Percentiles rank a stretch among this genome's conserved stretches.
These are phyloP conservation scores for Chaetops frenatus DNA, from an alignment of 2,113 vertebrate species.

Conservation along the genomic window DNA sequence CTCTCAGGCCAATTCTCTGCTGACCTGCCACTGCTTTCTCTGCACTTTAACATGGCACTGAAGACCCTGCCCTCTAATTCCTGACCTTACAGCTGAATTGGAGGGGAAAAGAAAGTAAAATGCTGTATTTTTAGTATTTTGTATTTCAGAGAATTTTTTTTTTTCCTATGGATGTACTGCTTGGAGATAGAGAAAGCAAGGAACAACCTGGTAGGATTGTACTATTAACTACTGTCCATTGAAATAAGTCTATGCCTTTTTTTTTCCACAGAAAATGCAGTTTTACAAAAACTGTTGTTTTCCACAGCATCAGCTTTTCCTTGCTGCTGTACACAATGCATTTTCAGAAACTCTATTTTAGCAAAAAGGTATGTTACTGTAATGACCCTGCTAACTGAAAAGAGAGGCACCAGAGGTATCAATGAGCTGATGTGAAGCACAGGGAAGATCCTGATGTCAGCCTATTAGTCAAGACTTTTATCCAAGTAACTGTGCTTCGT, in stretches of 20 bases:
- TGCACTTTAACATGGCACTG: neutral
- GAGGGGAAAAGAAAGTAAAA: neutral
- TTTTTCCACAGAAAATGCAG: neutral
- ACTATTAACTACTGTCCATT: neutral
- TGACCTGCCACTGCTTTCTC: neutral
- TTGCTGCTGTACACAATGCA: neutral
- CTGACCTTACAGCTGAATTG: neutral
- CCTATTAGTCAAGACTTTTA: neutral
- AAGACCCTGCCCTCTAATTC: neutral
- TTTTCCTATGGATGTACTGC: neutral
- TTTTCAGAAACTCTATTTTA: neutral
- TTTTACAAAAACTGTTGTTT: neutral
- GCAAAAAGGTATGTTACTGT: neutral
- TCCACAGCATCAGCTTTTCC: neutral
- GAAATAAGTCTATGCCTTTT: neutral
- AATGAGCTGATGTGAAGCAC: neutral
- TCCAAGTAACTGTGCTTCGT: neutral
- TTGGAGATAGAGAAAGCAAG: neutral
- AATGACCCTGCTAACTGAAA: neutral
- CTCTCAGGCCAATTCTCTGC: neutral
- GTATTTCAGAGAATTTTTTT: neutral
- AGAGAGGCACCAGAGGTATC: neutral
- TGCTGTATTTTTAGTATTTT: neutral
- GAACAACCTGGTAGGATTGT: neutral
- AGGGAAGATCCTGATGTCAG: neutral